Conservation (phyloP, 2,888 invertebrate species). For the Ectemnius continuus region DNA sequence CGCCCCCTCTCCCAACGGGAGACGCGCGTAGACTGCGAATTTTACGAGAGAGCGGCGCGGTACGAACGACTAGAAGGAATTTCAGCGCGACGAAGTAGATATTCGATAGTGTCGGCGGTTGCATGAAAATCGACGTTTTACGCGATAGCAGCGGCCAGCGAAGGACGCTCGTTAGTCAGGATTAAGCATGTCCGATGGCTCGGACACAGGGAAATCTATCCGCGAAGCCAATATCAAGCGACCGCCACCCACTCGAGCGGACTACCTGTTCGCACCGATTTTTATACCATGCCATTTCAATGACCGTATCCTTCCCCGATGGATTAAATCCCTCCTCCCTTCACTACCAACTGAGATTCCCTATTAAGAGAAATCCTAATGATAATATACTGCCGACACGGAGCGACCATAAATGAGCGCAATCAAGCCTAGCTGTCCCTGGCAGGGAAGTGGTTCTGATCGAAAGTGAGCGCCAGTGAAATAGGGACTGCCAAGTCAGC, state of each 20-base stretch:
- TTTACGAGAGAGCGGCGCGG: slow-evolving; percentile 22
- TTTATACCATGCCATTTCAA: too few species aligned
- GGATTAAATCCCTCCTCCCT: too few species aligned
- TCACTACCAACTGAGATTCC: too few species aligned
- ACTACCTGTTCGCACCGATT: too few species aligned
- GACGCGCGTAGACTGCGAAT: slow-evolving; percentile 13
- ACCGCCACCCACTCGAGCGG: too few species aligned
- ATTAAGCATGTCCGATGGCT: slow-evolving; percentile 46
- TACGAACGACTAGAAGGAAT: slow-evolving; percentile 36
- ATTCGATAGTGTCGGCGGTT: slow-evolving; percentile 26
- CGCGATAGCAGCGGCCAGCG: slow-evolving; percentile 29
- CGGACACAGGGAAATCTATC: neutral
- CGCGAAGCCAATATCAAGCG: too few species aligned
- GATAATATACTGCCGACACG: slow-evolving; percentile 21
- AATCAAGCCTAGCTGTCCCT: slow-evolving; percentile 21
- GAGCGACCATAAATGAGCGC: slow-evolving; percentile 35
- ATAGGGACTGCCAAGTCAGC: too few species aligned
- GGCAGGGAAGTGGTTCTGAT: slow-evolving; percentile 13
- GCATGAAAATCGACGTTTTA: slow-evolving; percentile 43
- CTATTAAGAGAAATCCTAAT: too few species aligned
- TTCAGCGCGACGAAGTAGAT: slow-evolving; percentile 14
- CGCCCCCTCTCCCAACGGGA: too few species aligned
- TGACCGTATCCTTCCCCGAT: too few species aligned
- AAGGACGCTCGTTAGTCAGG: slow-evolving; percentile 59
- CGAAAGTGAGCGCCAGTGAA: slow-evolving; percentile 16